These are phyloP conservation scores for Hydrophis major DNA, from an alignment of 2,797 vertebrate species.

Conservation along the genomic window DNA sequence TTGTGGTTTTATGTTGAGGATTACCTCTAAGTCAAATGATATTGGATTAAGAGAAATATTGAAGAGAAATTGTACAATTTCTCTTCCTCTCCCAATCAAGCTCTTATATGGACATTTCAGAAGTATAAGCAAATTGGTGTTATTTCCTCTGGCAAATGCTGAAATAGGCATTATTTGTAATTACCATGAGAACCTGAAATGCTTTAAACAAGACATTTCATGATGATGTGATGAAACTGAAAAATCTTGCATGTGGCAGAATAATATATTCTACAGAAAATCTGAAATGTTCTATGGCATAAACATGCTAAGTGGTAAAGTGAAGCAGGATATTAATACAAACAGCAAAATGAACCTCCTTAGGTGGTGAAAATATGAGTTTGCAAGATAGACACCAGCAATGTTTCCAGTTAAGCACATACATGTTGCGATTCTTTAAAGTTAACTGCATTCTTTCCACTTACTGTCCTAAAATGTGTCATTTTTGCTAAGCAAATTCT, in stretches of 20 bases:
- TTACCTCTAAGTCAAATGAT: not conserved
- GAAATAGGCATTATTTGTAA: not conserved
- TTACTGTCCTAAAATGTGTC: accelerated
- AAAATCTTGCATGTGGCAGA: not conserved
- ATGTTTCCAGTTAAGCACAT: not conserved
- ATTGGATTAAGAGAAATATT: not conserved
- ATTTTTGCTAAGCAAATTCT: constrained; percentile 1
- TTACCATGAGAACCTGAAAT: not conserved
- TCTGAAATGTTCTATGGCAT: not conserved
- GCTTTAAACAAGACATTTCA: not conserved
- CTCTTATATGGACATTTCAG: not conserved
- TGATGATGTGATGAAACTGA: not conserved
- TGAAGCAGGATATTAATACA: not conserved
- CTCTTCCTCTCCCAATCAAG: not conserved
- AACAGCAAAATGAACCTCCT: not conserved
- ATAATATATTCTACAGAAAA: not conserved
- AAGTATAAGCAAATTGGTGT: not conserved
- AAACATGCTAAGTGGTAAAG: not conserved
- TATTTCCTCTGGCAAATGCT: constrained; percentile 19
- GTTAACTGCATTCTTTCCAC: constrained; percentile 1
- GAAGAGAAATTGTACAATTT: not conserved
- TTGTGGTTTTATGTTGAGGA: not conserved
- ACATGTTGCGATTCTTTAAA: constrained; percentile 30
- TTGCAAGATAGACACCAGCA: not conserved
- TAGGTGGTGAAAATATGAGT: not conserved